phyloP scores from a whole-genome alignment of 2,113 vertebrate genomes.

The Apteryx owenii region DNA sequence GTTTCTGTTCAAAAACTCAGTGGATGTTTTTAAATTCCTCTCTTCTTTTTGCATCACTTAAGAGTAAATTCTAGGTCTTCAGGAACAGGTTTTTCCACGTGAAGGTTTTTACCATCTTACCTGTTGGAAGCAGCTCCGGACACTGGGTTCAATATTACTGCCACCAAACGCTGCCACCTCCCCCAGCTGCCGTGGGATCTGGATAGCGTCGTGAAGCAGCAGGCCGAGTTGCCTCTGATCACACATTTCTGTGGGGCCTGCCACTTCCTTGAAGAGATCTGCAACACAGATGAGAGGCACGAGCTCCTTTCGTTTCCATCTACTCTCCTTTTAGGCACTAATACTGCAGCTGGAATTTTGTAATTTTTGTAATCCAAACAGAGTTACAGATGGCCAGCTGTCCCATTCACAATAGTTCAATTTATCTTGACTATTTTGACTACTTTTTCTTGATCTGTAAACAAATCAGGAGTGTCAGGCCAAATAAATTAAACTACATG shows the following conservation, averaged over 20 bases:
- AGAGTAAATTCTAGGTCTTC: background rate
- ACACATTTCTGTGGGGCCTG: constrained; percentile 88
- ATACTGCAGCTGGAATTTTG: background rate
- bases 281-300: background rate
- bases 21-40: background rate
- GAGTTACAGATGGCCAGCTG: background rate
- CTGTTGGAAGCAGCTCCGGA: constrained; percentile 97
- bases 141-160: constrained; percentile 97
- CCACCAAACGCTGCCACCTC: constrained; percentile 97
- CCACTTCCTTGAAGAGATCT: constrained; percentile 95
- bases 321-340: background rate
- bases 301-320: background rate
- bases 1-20: background rate
- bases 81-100: background rate
- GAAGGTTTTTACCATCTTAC: constrained; percentile 60
- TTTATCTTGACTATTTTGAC: background rate
- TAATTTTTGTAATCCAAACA: background rate
- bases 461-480: background rate
- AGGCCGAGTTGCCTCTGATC: constrained; percentile 95
- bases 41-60: background rate
- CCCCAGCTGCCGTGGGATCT: constrained; percentile 94
- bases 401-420: background rate
- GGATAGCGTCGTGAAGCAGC: constrained; percentile 93
- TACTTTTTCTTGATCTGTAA: rapidly evolving
- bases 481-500: background rate